These are phyloP conservation scores for Mycalesis mineus DNA, from an alignment of 2,888 invertebrate species.

Conservation along the genomic window DNA sequence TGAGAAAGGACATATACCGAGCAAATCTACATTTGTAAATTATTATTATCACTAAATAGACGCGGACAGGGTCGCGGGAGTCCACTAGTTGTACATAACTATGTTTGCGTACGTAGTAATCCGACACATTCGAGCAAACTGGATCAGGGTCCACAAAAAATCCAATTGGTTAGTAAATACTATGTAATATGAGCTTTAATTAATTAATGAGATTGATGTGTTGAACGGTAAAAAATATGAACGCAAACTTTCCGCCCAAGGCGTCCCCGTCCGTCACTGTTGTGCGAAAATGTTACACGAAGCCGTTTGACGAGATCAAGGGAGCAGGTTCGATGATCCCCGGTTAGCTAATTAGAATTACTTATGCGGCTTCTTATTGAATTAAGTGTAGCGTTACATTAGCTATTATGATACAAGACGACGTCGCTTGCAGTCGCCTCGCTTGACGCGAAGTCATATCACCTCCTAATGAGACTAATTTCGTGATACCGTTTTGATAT, in stretches of 20 bases:
- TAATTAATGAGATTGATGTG: conserved; percentile 19
- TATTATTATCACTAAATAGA: too few relatives aligned
- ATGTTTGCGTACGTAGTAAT: neutral
- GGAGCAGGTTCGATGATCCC: conserved; percentile 29
- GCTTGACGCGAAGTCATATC: conserved; percentile 52
- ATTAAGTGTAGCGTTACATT: conserved; percentile 21
- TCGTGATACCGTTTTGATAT: conserved; percentile 69
- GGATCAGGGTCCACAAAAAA: neutral
- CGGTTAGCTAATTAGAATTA: conserved; percentile 30
- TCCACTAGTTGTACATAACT: neutral
- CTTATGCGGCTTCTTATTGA: conserved; percentile 30
- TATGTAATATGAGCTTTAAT: conserved; percentile 9
- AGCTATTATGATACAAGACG: conserved; percentile 33
- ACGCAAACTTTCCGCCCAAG: conserved; percentile 13
- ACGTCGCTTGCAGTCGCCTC: conserved; percentile 44
- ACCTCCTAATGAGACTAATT: conserved; percentile 55
- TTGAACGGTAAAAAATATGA: conserved; percentile 16
- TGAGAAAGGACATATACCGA: too few relatives aligned
- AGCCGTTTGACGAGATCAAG: conserved; percentile 19
- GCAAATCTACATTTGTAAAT: too few relatives aligned
- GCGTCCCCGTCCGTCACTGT: conserved; percentile 20
- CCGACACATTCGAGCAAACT: neutral
- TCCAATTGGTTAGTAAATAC: neutral
- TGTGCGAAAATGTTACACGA: conserved; percentile 29
- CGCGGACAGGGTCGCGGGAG: too few relatives aligned